Evolutionary conservation across 2,888 invertebrate species (phyloP), one percentile per base, ranked within the genome.

Genomic region (Lasioglossum oenotherae): DNA sequence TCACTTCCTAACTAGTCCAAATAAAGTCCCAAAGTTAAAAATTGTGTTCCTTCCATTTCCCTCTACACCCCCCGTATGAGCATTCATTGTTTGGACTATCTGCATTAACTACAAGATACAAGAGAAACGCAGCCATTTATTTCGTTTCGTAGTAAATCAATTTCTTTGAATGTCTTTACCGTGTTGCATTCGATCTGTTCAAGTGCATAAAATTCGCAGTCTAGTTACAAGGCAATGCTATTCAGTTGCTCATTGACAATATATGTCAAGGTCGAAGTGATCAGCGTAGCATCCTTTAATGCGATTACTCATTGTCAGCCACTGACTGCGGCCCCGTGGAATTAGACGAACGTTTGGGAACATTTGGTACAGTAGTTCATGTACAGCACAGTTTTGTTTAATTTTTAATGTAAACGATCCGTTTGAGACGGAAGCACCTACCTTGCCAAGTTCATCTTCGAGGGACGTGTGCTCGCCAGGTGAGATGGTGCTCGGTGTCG

Each of bases 401-500:
- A 23, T 23, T 53, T 23, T 23, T 8, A 8, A 53, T 8, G 23
- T 8, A 64, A 31, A 31, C 35, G 67, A 35, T 0, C 35, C 8
- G 23, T 19, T 23, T 10, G 1, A 4, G 53, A 53, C 53, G 3
- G 8, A 2, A 12, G 2, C 14, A 41, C 84, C 77, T 85, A 94
- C 94, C 93, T 95, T 94, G 90, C 94, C 94, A 74, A 95, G 91
- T 81, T 95, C 95, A 84, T 95, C 95, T 84, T 94, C 95, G 41
- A 95, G 91, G 64, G 94, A 93, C 23, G 93, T 93, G 86, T 93
- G 95, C 84, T 95, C 95, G 27, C 95, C 95, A 1, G 96, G 96
- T 83, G 95, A 95, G 85, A 96, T 95, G 64, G 96, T 96, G 82
- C 95, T 95, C 4, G 96, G 96, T 8, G 96, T 96, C 44, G 95